Conservation (phyloP, 2,797 vertebrate species). For the Ctenochaetus hawaiiensis region DNA sequence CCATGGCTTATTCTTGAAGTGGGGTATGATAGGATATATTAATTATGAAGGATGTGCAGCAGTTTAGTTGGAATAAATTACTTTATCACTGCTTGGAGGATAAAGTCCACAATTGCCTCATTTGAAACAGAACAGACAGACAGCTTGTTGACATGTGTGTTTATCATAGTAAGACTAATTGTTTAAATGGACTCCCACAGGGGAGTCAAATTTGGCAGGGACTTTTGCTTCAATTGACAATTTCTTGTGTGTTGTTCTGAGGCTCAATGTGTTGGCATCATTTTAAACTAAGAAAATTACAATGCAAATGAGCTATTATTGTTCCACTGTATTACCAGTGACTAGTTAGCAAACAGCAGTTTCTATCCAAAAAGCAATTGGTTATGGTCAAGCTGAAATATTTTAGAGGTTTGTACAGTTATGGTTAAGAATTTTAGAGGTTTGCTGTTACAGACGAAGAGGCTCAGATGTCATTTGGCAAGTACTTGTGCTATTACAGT, state of each 20-base stretch:
- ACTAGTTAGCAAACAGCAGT: neutral
- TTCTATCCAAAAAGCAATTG: neutral
- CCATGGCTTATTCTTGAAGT: constrained; percentile 38
- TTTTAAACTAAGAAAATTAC: neutral
- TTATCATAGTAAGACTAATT: constrained; percentile 35
- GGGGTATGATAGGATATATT: constrained; percentile 32
- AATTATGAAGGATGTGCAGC: constrained; percentile 18
- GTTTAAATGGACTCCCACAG: constrained; percentile 12
- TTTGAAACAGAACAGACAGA: neutral
- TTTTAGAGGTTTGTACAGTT: constrained; percentile 44
- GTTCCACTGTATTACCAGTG: neutral
- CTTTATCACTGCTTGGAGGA: constrained; percentile 7
- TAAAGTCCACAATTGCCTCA: constrained; percentile 7
- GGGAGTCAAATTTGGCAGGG: constrained; percentile 1
- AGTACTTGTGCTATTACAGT: constrained; percentile 57
- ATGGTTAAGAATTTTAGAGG: constrained; percentile 45
- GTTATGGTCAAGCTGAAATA: constrained; percentile 22
- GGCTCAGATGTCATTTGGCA: constrained; percentile 62
- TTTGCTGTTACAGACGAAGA: constrained; percentile 48
- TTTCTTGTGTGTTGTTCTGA: constrained; percentile 5
- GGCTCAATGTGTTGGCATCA: neutral
- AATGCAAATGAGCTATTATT: neutral
- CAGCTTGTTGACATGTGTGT: constrained; percentile 11
- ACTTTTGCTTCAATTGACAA: constrained; percentile 20
- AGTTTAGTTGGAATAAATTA: constrained; percentile 27